Percentiles rank a stretch among this genome's conserved stretches.
Conservation (phyloP, 2,113 vertebrate species). For the Melanocharis versteri region DNA sequence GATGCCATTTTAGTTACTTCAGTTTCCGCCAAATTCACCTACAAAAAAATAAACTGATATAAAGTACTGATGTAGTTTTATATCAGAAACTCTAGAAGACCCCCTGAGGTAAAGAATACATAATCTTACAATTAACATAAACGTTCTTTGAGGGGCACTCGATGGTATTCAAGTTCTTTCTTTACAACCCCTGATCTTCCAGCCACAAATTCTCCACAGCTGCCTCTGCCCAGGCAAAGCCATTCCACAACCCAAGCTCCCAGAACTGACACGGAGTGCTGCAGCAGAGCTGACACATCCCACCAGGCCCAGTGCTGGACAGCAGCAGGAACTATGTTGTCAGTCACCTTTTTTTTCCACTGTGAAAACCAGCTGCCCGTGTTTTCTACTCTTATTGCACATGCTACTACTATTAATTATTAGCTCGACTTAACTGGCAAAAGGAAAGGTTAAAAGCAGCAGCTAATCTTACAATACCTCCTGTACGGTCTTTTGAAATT, state of each 20-base stretch:
- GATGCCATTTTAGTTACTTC: conserved; percentile 89
- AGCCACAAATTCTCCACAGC: background rate
- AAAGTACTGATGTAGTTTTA: background rate
- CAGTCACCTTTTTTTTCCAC: background rate
- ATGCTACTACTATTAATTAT: background rate
- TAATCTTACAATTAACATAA: background rate
- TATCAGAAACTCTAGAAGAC: background rate
- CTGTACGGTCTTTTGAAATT: background rate
- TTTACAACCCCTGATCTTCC: background rate
- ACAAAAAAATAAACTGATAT: background rate
- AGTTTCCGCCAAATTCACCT: conserved; percentile 91
- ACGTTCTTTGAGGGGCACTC: background rate
- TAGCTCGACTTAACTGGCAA: background rate
- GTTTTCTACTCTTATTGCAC: background rate
- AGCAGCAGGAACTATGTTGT: background rate
- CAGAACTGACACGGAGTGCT: background rate
- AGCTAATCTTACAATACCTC: background rate
- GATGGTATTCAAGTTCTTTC: background rate
- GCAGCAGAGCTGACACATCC: background rate
- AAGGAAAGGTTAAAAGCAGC: background rate
- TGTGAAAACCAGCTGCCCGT: background rate
- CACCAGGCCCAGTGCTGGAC: background rate
- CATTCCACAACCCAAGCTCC: background rate
- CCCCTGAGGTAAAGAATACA: background rate
- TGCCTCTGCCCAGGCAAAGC: background rate